A percentile compares a stretch with the other conserved stretches of the same genome.
phyloP scores from a whole-genome alignment of 2,888 invertebrate genomes.

The Blastobasis lacticolella region DNA sequence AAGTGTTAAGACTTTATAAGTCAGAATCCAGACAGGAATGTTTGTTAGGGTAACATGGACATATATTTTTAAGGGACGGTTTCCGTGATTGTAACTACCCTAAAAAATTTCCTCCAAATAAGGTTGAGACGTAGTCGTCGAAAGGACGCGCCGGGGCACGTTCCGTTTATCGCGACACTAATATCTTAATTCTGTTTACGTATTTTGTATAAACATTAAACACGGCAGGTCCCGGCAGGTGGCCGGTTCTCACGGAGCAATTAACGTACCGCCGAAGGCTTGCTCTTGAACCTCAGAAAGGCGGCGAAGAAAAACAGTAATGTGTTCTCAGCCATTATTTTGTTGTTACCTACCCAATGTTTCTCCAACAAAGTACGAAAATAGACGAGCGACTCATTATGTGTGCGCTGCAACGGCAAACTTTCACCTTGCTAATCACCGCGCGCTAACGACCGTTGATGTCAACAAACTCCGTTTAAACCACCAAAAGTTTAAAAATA shows the following conservation, averaged over 20 bases:
- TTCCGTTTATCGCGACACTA: conserved; percentile 4
- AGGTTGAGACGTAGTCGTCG: no score
- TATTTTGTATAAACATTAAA: conserved; percentile 48
- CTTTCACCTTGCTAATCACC: no score
- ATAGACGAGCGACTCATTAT: conserved; percentile 10
- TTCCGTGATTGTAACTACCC: no score
- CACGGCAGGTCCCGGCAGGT: conserved; percentile 42
- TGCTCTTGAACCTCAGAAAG: conserved; percentile 52
- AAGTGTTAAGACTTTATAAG: no score
- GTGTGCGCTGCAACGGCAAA: background rate
- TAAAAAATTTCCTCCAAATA: no score
- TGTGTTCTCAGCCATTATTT: conserved; percentile 32
- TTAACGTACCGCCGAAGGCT: conserved; percentile 63
- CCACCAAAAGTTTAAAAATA: no score
- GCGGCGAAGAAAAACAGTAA: conserved; percentile 43
- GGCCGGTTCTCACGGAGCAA: conserved; percentile 62
- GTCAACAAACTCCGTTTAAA: no score
- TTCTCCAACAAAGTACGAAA: conserved; percentile 6
- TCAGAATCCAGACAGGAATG: no score
- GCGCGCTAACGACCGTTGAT: no score
- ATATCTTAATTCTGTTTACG: conserved; percentile 43
- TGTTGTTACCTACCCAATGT: conserved; percentile 22
- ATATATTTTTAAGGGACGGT: no score
- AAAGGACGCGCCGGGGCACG: no score
- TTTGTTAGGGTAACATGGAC: no score